phyloP scores from a whole-genome alignment of 1,140 invertebrate species.

The Procambarus clarkii region DNA sequence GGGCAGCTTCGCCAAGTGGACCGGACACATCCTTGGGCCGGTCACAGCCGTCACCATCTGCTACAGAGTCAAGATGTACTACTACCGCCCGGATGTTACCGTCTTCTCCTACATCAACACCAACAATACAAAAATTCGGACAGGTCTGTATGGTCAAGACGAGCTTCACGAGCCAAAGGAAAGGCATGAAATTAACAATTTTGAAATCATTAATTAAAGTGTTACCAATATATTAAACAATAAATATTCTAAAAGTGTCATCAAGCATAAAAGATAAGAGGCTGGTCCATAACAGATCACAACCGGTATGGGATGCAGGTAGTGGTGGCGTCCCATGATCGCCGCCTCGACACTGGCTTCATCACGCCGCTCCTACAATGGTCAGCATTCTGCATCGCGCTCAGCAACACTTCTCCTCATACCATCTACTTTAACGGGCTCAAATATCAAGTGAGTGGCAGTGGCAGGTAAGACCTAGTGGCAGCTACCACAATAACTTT shows the following conservation, averaged over 20 bases:
- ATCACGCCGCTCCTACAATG: conserved; percentile 60
- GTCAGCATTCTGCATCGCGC: conserved; percentile 57
- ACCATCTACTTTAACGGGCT: conserved; percentile 56
- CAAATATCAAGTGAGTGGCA: conserved; percentile 26
- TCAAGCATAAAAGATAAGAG: no score
- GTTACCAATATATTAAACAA: no score
- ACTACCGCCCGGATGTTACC: conserved; percentile 45
- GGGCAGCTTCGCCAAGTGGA: conserved; percentile 15
- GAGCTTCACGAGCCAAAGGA: no score
- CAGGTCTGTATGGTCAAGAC: conserved; percentile 13
- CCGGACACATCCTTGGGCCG: neutral
- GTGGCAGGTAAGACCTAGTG: neutral
- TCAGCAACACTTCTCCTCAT: neutral
- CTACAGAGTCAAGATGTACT: conserved; percentile 50
- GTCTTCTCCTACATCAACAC: conserved; percentile 48
- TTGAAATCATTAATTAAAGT: no score
- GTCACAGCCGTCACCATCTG: conserved; percentile 45
- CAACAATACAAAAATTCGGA: conserved; percentile 21
- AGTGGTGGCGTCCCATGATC: neutral
- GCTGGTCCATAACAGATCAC: conserved; percentile 27
- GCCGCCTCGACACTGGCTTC: conserved; percentile 15
- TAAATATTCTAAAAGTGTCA: no score
- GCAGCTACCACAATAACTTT: neutral
- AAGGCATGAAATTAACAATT: no score
- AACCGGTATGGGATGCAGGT: conserved; percentile 59